phyloP scores from a whole-genome alignment of 2,888 invertebrate genomes.

The Iselma pallidipennis region DNA sequence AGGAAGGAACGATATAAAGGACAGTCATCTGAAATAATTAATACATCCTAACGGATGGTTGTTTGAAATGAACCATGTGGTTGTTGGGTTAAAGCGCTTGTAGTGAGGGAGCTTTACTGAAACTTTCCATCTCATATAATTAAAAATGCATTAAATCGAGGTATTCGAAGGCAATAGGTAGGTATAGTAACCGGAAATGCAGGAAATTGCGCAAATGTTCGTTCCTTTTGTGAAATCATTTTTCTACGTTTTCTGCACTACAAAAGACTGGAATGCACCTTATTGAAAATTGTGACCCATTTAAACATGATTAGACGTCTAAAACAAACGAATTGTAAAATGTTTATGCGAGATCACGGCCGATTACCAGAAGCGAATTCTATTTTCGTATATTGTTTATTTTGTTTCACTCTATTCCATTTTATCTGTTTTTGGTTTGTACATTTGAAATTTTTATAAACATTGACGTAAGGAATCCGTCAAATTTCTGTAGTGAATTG shows the following conservation, averaged over 20 bases:
- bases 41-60: slow-evolving; percentile 17
- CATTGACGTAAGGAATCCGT: slow-evolving; percentile 17
- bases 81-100: too few species aligned
- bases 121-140: background rate
- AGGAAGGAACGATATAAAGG: slow-evolving; percentile 5
- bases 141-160: background rate
- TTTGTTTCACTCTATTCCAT: slow-evolving; percentile 25
- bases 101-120: too few species aligned
- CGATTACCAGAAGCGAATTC: slow-evolving; percentile 24
- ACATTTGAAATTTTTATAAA: slow-evolving; percentile 23
- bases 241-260: too few species aligned
- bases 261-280: background rate
- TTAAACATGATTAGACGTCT: background rate
- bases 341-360: slow-evolving; percentile 28
- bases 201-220: too few species aligned
- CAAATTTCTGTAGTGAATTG: slow-evolving; percentile 9
- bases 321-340: slow-evolving; percentile 22
- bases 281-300: slow-evolving; percentile 6
- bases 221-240: too few species aligned
- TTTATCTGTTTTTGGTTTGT: slow-evolving; percentile 27
- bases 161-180: too few species aligned
- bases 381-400: slow-evolving; percentile 24
- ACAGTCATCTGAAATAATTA: slow-evolving; percentile 19
- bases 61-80: slow-evolving; percentile 14
- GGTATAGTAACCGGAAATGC: too few species aligned